Conservation (phyloP, 92 coral and sea anemone genomes). For the Scolanthus callimorphus region DNA sequence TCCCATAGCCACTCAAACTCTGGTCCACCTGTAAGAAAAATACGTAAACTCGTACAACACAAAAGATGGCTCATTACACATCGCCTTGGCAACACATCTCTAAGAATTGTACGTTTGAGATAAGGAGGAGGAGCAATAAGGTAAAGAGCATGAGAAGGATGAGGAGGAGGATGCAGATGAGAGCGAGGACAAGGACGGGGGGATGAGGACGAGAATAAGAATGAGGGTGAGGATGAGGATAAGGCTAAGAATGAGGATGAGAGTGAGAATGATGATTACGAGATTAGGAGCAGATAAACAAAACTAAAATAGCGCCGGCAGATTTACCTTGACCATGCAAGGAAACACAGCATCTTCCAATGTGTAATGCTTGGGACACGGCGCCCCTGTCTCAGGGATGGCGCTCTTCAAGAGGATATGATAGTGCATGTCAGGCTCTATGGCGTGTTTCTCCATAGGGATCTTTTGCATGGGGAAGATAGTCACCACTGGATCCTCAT, state of each 20-base stretch:
- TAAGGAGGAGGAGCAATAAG: no score
- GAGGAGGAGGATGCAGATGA: no score
- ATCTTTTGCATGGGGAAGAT: slow-evolving; percentile 56
- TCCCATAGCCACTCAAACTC: slow-evolving; percentile 43
- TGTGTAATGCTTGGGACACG: slow-evolving; percentile 51
- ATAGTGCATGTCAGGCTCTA: slow-evolving; percentile 57
- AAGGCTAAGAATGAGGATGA: no score
- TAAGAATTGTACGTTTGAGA: no score
- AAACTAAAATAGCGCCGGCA: no score
- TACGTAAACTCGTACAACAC: no score
- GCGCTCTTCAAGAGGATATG: slow-evolving; percentile 59
- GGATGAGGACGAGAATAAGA: background rate
- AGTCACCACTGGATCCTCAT: slow-evolving; percentile 53
- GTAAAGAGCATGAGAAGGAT: no score
- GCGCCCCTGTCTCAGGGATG: slow-evolving; percentile 69
- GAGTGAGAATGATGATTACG: no score
- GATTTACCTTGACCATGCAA: slow-evolving; percentile 59
- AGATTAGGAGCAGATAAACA: no score
- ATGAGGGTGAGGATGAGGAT: background rate
- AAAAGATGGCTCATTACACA: no score
- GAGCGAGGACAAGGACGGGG: no score
- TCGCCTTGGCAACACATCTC: no score
- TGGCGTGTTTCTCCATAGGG: slow-evolving; percentile 50
- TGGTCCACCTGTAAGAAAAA: slow-evolving; percentile 40
- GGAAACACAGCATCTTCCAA: slow-evolving; percentile 42